Base-by-base conservation (phyloP, 2,797 vertebrate species). In the Argya squamiceps region DNA sequence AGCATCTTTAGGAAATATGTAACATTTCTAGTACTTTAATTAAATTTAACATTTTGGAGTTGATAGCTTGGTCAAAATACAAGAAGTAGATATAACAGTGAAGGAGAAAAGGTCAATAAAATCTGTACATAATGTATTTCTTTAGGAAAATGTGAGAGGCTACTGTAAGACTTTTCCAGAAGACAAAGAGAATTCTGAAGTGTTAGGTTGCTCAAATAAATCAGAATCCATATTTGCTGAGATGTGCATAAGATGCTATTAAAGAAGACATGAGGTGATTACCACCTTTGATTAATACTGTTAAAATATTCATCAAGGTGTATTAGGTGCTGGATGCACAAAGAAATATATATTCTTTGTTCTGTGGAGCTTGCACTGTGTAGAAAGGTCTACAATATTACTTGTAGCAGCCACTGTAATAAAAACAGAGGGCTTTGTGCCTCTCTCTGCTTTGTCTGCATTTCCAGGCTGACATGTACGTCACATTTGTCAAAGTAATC, bases 401-500 rank as follows among this genome's bases (percentile, higher is more conserved):
- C 49, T 60, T 74, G 27, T 39, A 65, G n/a, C 47, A 79, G 34
- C 19, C 34, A 24, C 29, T 84, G 15, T 68, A 89, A 68, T 77
- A 63, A 94, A 93, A 78, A 44, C 10, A 3, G 46, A 80, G 44
- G 24, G 21, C 50, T 86, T 93, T 89, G 39, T 75, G 46, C 22
- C 36, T 64, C 32, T 81, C n/a, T 74, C 30, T 91, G 53, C 71
- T 92, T 96, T 92, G 64, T 84, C 60, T 92, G 50, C 58, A 78
- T 85, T 94, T 96, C 58, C 34, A 91, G 82, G 71, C 52, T 53
- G 62, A 70, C 50, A 32, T 30, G 16, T 68, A 78, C 2, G 4
- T 93, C 92, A 91, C 58, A 59, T 80, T 88, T 90, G 79, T 94
- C 85, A 75, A 93, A 95, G 73, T 88, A 88, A 94, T 94, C 89